phyloP scores from a whole-genome alignment of 2,888 invertebrate genomes.

The Sarcophaga variegata region DNA sequence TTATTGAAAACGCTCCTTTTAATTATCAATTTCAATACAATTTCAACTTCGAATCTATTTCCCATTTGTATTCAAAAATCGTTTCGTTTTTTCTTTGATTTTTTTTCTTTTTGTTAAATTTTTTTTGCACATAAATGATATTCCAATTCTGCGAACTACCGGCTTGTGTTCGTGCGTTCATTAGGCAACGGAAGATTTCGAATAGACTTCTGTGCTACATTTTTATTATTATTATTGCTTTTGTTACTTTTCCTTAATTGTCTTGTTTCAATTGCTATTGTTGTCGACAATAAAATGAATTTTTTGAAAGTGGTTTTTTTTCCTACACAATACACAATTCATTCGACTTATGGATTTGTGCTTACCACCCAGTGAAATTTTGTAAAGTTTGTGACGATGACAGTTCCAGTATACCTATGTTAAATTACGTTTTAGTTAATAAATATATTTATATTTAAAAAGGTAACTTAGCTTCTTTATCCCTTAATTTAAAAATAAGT shows the following conservation, averaged over 20 bases:
- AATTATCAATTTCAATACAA: constrained; percentile 39
- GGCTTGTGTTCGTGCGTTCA: constrained; percentile 38
- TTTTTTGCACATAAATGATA: constrained; percentile 21
- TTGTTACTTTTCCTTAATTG: constrained; percentile 10
- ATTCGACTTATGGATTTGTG: not conserved
- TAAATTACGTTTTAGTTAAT: too few relatives aligned
- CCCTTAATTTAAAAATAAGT: too few relatives aligned
- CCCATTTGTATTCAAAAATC: constrained; percentile 46
- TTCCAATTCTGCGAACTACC: constrained; percentile 25
- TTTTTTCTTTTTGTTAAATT: constrained; percentile 25
- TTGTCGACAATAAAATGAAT: constrained; percentile 58
- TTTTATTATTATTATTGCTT: constrained; percentile 2
- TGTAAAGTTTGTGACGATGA: not conserved
- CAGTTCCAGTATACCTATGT: too few relatives aligned
- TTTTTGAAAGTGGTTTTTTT: constrained; percentile 53
- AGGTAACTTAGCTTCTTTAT: too few relatives aligned
- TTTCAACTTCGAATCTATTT: constrained; percentile 40
- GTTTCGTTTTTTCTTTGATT: not conserved
- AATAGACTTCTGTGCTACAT: constrained; percentile 18
- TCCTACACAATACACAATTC: constrained; percentile 1
- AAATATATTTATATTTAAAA: too few relatives aligned
- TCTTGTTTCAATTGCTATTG: constrained; percentile 42
- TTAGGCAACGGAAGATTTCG: constrained; percentile 17
- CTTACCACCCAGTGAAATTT: constrained; percentile 13
- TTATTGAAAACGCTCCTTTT: constrained; percentile 28